Percentiles rank a stretch among this genome's conserved stretches.
Conservation (phyloP, 1,140 invertebrate species). For the Pollicipes pollicipes region DNA sequence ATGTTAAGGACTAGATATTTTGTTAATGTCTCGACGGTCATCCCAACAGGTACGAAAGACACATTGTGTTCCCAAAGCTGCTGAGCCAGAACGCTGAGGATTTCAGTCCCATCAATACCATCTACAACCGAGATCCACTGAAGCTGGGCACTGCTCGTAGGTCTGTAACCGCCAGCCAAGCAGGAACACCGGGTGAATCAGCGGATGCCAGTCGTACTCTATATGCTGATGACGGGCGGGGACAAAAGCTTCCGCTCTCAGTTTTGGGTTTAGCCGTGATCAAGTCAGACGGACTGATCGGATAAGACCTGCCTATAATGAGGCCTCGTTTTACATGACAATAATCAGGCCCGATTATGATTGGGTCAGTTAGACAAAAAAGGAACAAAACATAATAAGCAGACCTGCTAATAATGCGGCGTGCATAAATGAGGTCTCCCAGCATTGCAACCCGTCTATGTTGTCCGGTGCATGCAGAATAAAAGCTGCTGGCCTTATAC, state of each 20-base stretch:
- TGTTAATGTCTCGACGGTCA: neutral
- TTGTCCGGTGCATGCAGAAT: constrained; percentile 1
- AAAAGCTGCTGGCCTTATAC: neutral
- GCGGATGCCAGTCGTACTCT: constrained; percentile 8
- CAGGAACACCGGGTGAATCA: constrained; percentile 2
- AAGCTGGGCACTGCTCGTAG: constrained; percentile 73
- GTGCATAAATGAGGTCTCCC: no score
- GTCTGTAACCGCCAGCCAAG: constrained; percentile 26
- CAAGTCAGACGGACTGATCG: no score
- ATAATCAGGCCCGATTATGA: no score
- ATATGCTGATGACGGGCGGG: constrained; percentile 7
- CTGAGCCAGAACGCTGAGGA: constrained; percentile 65
- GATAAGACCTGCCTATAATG: no score
- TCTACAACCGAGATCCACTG: constrained; percentile 70
- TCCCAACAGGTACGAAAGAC: constrained; percentile 52
- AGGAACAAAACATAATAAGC: no score
- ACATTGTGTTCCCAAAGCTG: constrained; percentile 77
- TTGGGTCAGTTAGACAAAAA: no score
- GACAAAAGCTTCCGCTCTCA: constrained; percentile 10
- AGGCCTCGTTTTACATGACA: no score
- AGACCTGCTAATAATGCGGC: no score
- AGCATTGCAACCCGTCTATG: neutral
- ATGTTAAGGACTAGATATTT: no score
- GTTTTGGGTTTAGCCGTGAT: constrained; percentile 11
- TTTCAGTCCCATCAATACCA: constrained; percentile 57